A percentile compares a stretch with the other conserved stretches of the same genome.
These are phyloP conservation scores for Chaunax sp. DNA, from an alignment of 2,797 vertebrate species.

Conservation along the genomic window DNA sequence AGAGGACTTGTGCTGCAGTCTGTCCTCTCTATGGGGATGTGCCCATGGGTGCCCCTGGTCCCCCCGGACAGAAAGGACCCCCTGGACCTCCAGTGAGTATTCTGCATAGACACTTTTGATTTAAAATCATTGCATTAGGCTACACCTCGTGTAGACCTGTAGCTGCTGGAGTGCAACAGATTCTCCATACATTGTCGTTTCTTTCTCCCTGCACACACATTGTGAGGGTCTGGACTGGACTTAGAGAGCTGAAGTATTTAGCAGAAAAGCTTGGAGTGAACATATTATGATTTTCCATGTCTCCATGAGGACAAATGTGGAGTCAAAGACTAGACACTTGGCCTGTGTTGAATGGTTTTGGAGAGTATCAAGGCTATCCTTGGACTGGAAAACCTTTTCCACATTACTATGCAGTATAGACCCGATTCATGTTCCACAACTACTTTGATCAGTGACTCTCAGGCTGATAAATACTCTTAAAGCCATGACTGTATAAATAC, in stretches of 20 bases:
- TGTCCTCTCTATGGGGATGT: conserved; percentile 85
- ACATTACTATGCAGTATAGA: conserved; percentile 70
- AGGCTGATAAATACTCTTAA: conserved; percentile 69
- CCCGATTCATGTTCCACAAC: conserved; percentile 67
- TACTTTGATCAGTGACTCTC: conserved; percentile 66
- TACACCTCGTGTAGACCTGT: conserved; percentile 35
- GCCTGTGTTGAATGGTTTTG: conserved; percentile 78
- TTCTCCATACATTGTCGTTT: conserved; percentile 64
- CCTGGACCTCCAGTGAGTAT: conserved; percentile 79
- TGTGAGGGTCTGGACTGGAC: conserved; percentile 67
- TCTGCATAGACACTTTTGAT: conserved; percentile 18
- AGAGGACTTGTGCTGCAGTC: conserved; percentile 82
- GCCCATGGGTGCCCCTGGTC: conserved; percentile 81
- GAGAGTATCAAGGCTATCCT: conserved; percentile 64
- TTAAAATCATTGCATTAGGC: conserved; percentile 11
- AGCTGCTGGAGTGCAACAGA: conserved; percentile 28
- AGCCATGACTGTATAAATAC: conserved; percentile 55
- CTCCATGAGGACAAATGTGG: conserved; percentile 82
- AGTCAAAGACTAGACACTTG: conserved; percentile 80
- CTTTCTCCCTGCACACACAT: conserved; percentile 64
- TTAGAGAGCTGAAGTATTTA: conserved; percentile 74
- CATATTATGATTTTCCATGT: conserved; percentile 84
- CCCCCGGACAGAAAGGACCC: conserved; percentile 77
- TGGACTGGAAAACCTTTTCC: conserved; percentile 79
- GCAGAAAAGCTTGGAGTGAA: conserved; percentile 82